Evolutionary conservation across 2,797 vertebrate species (phyloP), one percentile per base, ranked within the genome.

Genomic region (Dromococcyx pavoninus): DNA sequence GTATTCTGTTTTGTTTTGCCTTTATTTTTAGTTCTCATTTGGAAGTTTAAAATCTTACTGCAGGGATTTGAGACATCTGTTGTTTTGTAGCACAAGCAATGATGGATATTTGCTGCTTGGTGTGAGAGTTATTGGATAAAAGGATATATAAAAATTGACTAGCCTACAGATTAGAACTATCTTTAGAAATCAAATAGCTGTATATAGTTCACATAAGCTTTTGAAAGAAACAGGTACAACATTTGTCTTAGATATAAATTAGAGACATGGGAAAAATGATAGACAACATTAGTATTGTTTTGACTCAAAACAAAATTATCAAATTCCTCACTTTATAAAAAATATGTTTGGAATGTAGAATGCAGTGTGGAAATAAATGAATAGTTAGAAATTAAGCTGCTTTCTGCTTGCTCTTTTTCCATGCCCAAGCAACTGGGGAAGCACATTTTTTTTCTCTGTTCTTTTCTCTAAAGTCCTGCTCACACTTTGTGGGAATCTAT

Each of bases 11-110:
- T 71, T 76, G 41, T 24, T 82, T 95, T 88, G 66, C 28, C 32
- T 93, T 69, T 94, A 86, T 94, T 92, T 93, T 94, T 65, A 75
- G 50, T 75, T 51, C 58, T 94, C 46, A 88, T 96, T 94, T 91
- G 62, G 70, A 96, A 86, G 23, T 89, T 80, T 77, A 91, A 94
- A 74, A 2, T 58, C 50, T 92, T 86, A 82, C 87, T 11, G 2
- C 48, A 77, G 93, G 93, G 87, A 71, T 69, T 89, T 83, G 78
- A 88, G 87, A 88, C 95, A 96, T 74, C 89, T 95, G 93, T 54
- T 96, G 91, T 89, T 91, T 93, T 89, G 89, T 65, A 89, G 62
- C 37, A 65, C 12, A 72, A 69, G 12, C 46, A 77, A 50, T 58
- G 50, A 86, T 48, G 27, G 18, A 58, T 94, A 61, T 74, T 91